Percentiles rank a stretch among this genome's conserved stretches.
Conservation (phyloP, 2,888 invertebrate genomes). For the Apamea crenata region DNA sequence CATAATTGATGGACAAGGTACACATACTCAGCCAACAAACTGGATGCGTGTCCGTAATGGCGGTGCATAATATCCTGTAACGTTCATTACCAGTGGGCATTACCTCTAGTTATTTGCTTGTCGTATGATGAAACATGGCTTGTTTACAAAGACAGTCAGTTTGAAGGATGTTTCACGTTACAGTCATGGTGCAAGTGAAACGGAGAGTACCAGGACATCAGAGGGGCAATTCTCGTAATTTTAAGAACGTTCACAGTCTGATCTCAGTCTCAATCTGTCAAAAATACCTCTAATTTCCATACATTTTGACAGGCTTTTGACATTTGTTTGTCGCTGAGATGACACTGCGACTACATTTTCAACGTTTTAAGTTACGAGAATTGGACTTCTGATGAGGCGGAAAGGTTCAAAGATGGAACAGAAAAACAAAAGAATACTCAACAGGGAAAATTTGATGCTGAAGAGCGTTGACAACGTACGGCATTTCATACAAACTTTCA, state of each 20-base stretch:
- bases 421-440: not conserved
- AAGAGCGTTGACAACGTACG: too few species aligned
- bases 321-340: too few species aligned
- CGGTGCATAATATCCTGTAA: conserved; percentile 55
- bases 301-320: too few species aligned
- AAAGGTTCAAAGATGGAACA: not conserved
- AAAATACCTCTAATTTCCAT: too few species aligned
- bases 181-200: not conserved
- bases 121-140: conserved; percentile 36
- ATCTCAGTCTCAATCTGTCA: too few species aligned
- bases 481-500: too few species aligned
- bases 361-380: too few species aligned
- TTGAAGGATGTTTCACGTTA: conserved; percentile 4
- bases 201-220: not conserved
- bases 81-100: conserved; percentile 55
- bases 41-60: conserved; percentile 49
- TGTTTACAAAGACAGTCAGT: conserved; percentile 37
- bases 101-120: conserved; percentile 57
- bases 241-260: too few species aligned
- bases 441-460: too few species aligned
- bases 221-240: too few species aligned
- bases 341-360: too few species aligned
- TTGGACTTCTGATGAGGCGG: not conserved
- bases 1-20: conserved; percentile 50
- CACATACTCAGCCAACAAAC: conserved; percentile 21